These are phyloP conservation scores for Amblyornis subalaris DNA, from an alignment of 2,113 vertebrate species.

Conservation along the genomic window DNA sequence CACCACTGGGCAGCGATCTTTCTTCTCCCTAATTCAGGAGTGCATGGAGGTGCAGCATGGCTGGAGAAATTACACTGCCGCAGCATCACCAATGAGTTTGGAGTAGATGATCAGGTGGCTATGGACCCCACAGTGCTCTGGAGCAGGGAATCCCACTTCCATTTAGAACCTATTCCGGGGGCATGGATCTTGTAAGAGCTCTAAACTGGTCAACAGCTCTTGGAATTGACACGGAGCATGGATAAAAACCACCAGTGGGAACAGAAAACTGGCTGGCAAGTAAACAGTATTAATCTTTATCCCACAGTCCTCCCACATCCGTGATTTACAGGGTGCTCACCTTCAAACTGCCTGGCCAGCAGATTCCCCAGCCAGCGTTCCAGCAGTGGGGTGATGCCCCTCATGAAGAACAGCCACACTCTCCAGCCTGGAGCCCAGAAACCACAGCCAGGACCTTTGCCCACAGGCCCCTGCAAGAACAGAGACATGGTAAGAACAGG, in stretches of 20 bases:
- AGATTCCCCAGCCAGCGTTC: slow-evolving; percentile 98
- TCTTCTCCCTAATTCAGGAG: background rate
- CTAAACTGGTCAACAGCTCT: background rate
- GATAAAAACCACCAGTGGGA: background rate
- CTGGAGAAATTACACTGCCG: background rate
- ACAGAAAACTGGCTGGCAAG: background rate
- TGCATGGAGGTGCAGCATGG: background rate
- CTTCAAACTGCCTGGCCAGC: slow-evolving; percentile 97
- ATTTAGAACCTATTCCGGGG: background rate
- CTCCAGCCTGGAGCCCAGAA: slow-evolving; percentile 99
- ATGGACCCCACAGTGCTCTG: rapidly evolving
- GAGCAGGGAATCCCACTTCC: background rate
- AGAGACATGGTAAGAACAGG: background rate
- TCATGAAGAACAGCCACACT: slow-evolving; percentile 99
- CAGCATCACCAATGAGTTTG: background rate
- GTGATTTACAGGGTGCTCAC: slow-evolving; percentile 64
- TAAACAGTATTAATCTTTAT: background rate
- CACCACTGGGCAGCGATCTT: background rate
- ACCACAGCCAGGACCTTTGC: slow-evolving; percentile 97
- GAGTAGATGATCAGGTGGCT: background rate
- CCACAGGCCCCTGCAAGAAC: slow-evolving; percentile 87
- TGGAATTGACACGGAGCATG: background rate
- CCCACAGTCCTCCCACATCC: background rate
- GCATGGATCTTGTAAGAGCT: background rate
- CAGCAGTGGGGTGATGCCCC: slow-evolving; percentile 94